phyloP scores from a whole-genome alignment of 2,113 vertebrate genomes.

The Taxidea taxus region DNA sequence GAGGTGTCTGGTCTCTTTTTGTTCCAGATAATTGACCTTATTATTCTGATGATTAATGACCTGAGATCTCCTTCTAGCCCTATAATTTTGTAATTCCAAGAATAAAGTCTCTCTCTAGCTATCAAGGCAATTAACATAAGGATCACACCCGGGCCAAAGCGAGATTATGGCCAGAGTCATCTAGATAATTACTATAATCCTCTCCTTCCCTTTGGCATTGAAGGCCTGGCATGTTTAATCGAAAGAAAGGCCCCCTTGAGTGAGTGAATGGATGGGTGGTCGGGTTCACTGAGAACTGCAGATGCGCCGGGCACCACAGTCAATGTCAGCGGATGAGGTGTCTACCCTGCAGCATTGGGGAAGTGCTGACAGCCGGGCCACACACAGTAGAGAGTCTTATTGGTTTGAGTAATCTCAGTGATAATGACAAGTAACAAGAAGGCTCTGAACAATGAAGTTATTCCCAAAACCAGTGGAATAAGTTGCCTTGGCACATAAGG shows the following conservation, averaged over 20 bases:
- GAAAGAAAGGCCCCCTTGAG: neutral
- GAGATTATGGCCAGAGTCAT: neutral
- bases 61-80: neutral
- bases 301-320: neutral
- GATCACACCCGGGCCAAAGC: neutral
- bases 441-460: neutral
- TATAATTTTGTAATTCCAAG: slow-evolving; percentile 50
- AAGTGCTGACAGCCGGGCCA: neutral
- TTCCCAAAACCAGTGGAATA: neutral
- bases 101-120: slow-evolving; percentile 18
- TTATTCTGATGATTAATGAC: slow-evolving; percentile 32
- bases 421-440: neutral
- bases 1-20: neutral
- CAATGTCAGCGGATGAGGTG: neutral
- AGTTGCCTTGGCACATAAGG: neutral
- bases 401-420: neutral
- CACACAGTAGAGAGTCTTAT: neutral
- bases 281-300: neutral
- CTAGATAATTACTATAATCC: neutral
- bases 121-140: slow-evolving; percentile 32
- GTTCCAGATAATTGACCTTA: slow-evolving; percentile 32
- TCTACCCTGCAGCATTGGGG: neutral
- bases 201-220: neutral
- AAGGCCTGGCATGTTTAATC: neutral
- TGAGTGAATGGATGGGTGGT: neutral